phyloP scores from a whole-genome alignment of 2,797 vertebrate species.

The Phataginus tricuspis region DNA sequence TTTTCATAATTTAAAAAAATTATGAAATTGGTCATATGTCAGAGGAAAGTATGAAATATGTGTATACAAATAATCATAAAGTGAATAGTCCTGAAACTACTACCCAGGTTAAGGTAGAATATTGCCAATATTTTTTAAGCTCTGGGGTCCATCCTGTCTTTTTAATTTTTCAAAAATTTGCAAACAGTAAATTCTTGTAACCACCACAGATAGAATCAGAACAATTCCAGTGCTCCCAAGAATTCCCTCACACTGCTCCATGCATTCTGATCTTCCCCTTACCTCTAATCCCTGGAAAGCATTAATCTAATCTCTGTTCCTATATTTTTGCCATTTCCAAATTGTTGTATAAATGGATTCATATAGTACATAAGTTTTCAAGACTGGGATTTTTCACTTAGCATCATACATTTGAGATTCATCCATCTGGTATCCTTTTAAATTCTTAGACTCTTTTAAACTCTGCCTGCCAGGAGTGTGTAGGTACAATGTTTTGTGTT shows the following conservation, averaged over 20 bases:
- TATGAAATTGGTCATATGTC: background rate
- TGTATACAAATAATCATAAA: background rate
- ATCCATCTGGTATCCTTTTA: background rate
- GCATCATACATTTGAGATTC: background rate
- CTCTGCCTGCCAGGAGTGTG: background rate
- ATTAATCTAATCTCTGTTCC: background rate
- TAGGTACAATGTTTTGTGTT: background rate
- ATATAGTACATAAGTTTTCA: background rate
- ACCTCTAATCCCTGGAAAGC: background rate
- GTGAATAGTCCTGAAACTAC: background rate
- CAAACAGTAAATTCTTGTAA: background rate
- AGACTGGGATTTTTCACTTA: background rate
- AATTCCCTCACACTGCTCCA: background rate
- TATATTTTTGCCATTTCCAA: background rate
- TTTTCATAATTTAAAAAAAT: background rate
- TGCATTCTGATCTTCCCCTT: background rate
- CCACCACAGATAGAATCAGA: background rate
- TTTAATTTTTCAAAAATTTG: background rate
- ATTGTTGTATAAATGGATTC: background rate
- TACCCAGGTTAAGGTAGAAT: background rate
- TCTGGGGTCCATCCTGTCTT: background rate
- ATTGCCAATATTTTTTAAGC: background rate
- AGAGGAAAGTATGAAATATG: background rate
- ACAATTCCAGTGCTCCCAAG: background rate
- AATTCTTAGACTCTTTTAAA: background rate